phyloP scores from a whole-genome alignment of 1,140 invertebrate species.

The Drosophila prosaltans region DNA sequence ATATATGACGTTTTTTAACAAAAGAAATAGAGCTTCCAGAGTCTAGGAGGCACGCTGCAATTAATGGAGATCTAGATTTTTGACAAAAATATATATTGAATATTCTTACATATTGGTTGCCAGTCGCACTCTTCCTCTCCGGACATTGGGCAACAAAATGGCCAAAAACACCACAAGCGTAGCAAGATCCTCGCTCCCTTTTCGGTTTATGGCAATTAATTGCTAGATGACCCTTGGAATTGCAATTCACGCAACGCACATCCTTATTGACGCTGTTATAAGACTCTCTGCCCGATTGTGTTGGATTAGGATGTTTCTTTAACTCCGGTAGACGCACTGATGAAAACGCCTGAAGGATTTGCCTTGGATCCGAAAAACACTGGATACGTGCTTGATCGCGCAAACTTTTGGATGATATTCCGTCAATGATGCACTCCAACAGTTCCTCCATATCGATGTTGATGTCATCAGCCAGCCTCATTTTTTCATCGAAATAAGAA shows the following conservation, averaged over 20 bases:
- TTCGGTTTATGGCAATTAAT: constrained; percentile 13
- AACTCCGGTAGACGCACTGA: neutral
- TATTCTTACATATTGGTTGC: constrained; percentile 17
- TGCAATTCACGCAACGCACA: constrained; percentile 16
- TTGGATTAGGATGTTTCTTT: neutral
- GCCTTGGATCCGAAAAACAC: neutral
- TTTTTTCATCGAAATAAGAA: neutral
- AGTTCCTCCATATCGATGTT: constrained; percentile 11
- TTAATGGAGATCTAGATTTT: neutral
- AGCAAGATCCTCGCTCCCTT: neutral
- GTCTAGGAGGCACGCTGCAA: too few species aligned
- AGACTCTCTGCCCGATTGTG: neutral
- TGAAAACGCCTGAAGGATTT: constrained; percentile 8
- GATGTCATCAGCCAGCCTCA: constrained; percentile 1
- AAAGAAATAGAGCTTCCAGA: neutral
- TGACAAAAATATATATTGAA: constrained; percentile 14
- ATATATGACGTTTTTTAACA: too few species aligned
- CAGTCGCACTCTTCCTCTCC: neutral
- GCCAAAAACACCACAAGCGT: neutral
- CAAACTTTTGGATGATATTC: neutral
- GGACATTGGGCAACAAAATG: constrained; percentile 6
- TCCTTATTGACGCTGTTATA: neutral
- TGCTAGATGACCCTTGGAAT: constrained; percentile 20
- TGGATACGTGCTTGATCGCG: constrained; percentile 3
- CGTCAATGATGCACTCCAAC: constrained; percentile 3